These are phyloP conservation scores for Eulemur rubriventer DNA, from an alignment of 2,797 vertebrate species.

Conservation along the genomic window DNA sequence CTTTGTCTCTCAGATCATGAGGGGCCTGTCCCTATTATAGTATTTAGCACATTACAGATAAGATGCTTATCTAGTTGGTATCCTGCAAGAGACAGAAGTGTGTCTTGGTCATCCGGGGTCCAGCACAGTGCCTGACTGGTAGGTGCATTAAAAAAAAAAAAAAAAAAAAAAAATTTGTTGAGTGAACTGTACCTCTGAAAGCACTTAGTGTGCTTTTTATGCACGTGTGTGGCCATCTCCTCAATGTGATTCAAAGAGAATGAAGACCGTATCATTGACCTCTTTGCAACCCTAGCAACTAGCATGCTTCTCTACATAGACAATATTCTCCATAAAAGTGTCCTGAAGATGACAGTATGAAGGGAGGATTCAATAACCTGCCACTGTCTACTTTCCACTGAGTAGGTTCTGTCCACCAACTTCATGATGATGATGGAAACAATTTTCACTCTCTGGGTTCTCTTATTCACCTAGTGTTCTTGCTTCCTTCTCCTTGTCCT, in stretches of 20 bases:
- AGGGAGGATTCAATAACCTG: background rate
- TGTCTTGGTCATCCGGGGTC: background rate
- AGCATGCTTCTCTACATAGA: background rate
- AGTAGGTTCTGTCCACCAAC: background rate
- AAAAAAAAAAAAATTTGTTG: no score
- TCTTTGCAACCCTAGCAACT: background rate
- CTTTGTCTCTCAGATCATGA: background rate
- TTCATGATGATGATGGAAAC: background rate
- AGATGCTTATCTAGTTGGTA: background rate
- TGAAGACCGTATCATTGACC: background rate
- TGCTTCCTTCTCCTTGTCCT: background rate
- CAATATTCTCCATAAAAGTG: no score
- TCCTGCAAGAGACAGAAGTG: background rate
- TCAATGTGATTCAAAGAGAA: background rate
- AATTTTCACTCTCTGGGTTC: background rate
- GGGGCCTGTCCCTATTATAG: no score
- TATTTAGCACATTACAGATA: background rate
- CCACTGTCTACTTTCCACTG: background rate
- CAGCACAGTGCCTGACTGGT: no score
- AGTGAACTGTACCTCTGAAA: background rate
- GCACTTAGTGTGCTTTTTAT: background rate
- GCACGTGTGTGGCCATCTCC: background rate
- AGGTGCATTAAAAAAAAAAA: background rate
- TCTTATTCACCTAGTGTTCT: background rate
- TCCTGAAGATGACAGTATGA: background rate